A percentile compares a stretch with the other conserved stretches of the same genome.
Evolutionary conservation across 2,888 invertebrate species (phyloP).

Genomic region (Escarpia spicata): DNA sequence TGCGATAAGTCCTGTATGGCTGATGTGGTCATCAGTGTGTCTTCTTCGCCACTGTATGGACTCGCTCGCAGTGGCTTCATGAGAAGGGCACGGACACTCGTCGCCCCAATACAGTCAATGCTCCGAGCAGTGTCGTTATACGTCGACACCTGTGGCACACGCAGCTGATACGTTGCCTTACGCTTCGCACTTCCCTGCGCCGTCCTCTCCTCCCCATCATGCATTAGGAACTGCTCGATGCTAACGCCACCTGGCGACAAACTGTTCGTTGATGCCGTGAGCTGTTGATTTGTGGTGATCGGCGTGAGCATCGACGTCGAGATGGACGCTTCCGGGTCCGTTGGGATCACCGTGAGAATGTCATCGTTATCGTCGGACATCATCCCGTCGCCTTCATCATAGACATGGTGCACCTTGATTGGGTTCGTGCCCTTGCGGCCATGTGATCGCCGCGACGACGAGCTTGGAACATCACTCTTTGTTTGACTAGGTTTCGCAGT

Average conservation of each 20-base stretch:
- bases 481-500: constrained; percentile 22
- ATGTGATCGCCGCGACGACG: constrained; percentile 31
- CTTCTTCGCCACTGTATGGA: neutral
- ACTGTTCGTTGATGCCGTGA: neutral
- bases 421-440: constrained; percentile 44
- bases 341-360: constrained; percentile 39
- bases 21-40: neutral
- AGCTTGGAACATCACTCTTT: neutral
- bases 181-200: constrained; percentile 35
- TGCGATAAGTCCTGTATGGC: neutral
- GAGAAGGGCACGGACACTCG: neutral
- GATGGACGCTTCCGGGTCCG: constrained; percentile 34
- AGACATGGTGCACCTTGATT: constrained; percentile 39
- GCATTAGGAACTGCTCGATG: neutral
- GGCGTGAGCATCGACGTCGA: neutral
- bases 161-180: constrained; percentile 32
- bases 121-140: neutral
- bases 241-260: neutral
- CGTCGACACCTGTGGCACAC: constrained; percentile 30
- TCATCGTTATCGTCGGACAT: constrained; percentile 27
- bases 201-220: neutral
- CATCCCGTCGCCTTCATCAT: constrained; percentile 31
- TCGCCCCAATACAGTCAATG: neutral
- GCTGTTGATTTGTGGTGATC: neutral
- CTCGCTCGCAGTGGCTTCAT: constrained; percentile 10